Base-by-base conservation (phyloP, 2,888 invertebrate genomes). In the Amphipoea oculea region DNA sequence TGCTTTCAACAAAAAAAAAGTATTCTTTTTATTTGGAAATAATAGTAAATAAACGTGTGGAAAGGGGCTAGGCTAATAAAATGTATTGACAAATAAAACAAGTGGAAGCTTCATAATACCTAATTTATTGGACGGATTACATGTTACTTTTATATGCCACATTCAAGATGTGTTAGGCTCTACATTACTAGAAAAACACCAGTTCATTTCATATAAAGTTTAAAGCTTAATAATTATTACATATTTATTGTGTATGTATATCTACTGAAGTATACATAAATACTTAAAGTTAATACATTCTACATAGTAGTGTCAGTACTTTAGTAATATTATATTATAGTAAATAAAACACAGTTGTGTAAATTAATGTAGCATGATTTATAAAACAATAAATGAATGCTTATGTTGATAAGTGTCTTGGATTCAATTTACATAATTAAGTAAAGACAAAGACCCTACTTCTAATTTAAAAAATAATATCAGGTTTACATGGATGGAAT, bases 61-160 rank as follows among this genome's bases (percentile, higher is more conserved):
- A 40, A 12, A n/a, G 20, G 40, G 20, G 29, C 23, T 57, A 23
- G 3, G 29, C 23, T 57, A 23, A 12, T 12, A 12, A 12, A n/a
- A 36, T 42, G 20, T 23, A 29, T 29, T 48, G 14, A 45, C 14
- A 67, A 76, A 73, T 85, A 68, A 76, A 85, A 85, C 65, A 42
- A 73, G 12, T 40, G 3, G 7, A 0, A 62, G 9, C 12, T 54
- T 14, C 36, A 57, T 14, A 73, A 29, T 29, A 76, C 7, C 51
- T 83, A 73, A 82, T 84, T 82, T 84, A 84, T 86, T 84, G 84
- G 83, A 84, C 83, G 83, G 83, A 84, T 73, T 81, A 83, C 45
- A 83, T 74, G 54, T 73, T 80, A 51, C 42, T 73, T 65, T 20
- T 80, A 66, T 63, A 80, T 67, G 62, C 81, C 71, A 63, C 51